Conservation (phyloP, 1,140 invertebrate species). For the Drosophila ohnishii region DNA sequence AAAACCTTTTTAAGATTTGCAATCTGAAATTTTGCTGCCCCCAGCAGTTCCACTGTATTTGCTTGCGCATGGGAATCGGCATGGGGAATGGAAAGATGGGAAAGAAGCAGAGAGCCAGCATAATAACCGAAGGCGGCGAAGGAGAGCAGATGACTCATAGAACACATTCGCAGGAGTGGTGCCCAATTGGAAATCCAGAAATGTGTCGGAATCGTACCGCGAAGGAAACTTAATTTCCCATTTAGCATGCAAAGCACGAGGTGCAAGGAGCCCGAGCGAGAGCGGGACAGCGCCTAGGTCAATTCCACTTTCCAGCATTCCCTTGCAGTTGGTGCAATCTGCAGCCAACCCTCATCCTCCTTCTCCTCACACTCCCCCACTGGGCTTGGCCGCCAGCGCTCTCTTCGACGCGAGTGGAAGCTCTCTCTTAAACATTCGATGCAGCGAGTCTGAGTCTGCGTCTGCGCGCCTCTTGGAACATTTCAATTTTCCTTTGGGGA, state of each 20-base stretch:
- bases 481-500: constrained; percentile 20
- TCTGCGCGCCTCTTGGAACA: constrained; percentile 38
- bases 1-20: not conserved
- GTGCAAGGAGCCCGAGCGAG: not conserved
- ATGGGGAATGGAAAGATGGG: constrained; percentile 7
- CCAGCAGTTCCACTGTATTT: constrained; percentile 13
- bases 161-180: constrained; percentile 56
- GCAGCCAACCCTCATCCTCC: not conserved
- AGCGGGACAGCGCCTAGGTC: constrained; percentile 27
- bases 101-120: constrained; percentile 34
- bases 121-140: constrained; percentile 40
- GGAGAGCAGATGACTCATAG: constrained; percentile 55
- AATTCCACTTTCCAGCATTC: constrained; percentile 51
- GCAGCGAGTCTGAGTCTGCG: constrained; percentile 43
- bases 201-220: constrained; percentile 16
- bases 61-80: constrained; percentile 8
- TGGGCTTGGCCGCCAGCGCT: not conserved
- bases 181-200: constrained; percentile 51
- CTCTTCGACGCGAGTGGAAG: not conserved
- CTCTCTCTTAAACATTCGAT: constrained; percentile 13
- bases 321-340: constrained; percentile 45
- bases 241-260: constrained; percentile 30
- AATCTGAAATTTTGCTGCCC: not conserved
- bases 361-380: not conserved
- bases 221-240: constrained; percentile 23